These are phyloP conservation scores for Crepidodera aurea DNA, from an alignment of 2,888 invertebrate species.

Conservation along the genomic window DNA sequence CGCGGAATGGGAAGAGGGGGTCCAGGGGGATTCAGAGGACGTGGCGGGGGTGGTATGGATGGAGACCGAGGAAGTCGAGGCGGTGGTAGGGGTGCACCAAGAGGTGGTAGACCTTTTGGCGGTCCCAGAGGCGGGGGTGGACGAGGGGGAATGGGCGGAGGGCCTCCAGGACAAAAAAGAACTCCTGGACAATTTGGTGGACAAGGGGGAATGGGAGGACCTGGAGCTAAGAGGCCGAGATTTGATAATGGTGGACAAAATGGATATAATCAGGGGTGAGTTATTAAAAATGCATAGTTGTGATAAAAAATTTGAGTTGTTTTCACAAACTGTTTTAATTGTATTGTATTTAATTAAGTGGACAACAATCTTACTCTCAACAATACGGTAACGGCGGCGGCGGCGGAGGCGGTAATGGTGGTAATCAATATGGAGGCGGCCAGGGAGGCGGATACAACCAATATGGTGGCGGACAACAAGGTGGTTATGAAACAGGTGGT, in stretches of 20 bases:
- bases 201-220: slow-evolving; percentile 47
- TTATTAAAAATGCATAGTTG: not conserved
- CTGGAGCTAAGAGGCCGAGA: slow-evolving; percentile 51
- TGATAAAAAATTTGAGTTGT: slow-evolving; percentile 31
- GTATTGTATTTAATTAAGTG: slow-evolving; percentile 26
- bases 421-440: slow-evolving; percentile 33
- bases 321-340: slow-evolving; percentile 39
- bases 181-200: slow-evolving; percentile 46
- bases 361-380: slow-evolving; percentile 43
- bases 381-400: slow-evolving; percentile 40
- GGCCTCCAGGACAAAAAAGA: slow-evolving; percentile 46
- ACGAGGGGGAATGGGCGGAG: slow-evolving; percentile 45
- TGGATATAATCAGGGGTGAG: slow-evolving; percentile 52
- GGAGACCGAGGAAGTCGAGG: slow-evolving; percentile 25
- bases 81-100: slow-evolving; percentile 28
- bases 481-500: slow-evolving; percentile 36
- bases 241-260: slow-evolving; percentile 52
- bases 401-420: slow-evolving; percentile 26
- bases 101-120: slow-evolving; percentile 30
- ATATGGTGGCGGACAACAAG: slow-evolving; percentile 27
- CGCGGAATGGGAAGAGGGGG: slow-evolving; percentile 32
- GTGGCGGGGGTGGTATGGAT: slow-evolving; percentile 39
- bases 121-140: slow-evolving; percentile 28
- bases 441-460: slow-evolving; percentile 28
- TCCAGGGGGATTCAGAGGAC: slow-evolving; percentile 37